Percentiles rank a stretch among this genome's conserved stretches.
Conservation (phyloP, 1,140 invertebrate genomes). For the Megathymus violae region DNA sequence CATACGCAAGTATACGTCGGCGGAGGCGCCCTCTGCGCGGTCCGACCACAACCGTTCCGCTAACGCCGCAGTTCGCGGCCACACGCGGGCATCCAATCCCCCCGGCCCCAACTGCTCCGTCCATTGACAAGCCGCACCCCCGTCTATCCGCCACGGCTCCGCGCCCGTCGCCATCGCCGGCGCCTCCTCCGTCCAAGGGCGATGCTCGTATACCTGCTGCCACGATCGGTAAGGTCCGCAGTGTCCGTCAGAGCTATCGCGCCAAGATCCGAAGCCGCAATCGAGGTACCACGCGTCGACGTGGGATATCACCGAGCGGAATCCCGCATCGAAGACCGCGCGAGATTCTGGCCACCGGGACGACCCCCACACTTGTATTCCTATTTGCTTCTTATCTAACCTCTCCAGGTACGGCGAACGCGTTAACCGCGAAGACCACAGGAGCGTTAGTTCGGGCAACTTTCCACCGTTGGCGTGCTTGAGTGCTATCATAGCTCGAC, state of each 20-base stretch:
- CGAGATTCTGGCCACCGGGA: constrained; percentile 90
- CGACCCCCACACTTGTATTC: constrained; percentile 90
- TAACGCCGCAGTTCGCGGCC: constrained; percentile 88
- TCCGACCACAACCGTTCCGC: constrained; percentile 86
- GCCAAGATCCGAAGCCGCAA: constrained; percentile 92
- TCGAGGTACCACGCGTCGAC: constrained; percentile 94
- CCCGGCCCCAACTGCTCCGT: constrained; percentile 87
- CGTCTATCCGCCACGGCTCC: constrained; percentile 91
- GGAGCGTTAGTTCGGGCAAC: constrained; percentile 85
- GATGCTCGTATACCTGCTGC: constrained; percentile 92
- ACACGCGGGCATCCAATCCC: constrained; percentile 87
- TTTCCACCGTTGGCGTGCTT: constrained; percentile 87
- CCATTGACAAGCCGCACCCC: constrained; percentile 90
- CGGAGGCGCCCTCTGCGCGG: constrained; percentile 62
- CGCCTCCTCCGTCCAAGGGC: constrained; percentile 85
- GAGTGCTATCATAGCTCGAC: constrained; percentile 85
- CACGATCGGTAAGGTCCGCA: constrained; percentile 92
- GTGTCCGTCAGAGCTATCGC: constrained; percentile 87
- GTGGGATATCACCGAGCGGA: constrained; percentile 91
- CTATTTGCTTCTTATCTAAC: constrained; percentile 82
- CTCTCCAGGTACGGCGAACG: constrained; percentile 88
- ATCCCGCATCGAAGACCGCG: constrained; percentile 89
- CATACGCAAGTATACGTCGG: constrained; percentile 87
- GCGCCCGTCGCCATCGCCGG: constrained; percentile 86
- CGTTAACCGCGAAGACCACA: constrained; percentile 92